Base-by-base conservation (phyloP, 2,797 vertebrate genomes). In the Acanthiza pusilla region DNA sequence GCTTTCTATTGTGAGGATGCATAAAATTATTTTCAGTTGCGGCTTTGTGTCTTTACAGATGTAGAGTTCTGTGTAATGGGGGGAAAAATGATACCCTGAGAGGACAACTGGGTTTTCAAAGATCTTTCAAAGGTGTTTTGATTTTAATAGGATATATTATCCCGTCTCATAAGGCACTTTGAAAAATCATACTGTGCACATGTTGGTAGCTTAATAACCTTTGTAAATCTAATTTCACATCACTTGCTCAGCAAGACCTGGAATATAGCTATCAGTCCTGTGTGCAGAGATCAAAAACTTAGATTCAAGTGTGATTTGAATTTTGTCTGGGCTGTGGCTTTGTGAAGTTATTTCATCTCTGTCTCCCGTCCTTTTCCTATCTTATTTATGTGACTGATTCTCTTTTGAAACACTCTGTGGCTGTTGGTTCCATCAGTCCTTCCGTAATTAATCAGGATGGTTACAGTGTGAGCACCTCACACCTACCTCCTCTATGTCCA, bases 211-310 rank as follows among this genome's bases (percentile, higher is more conserved):
- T 91, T 95, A 96, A 96, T 93, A 91, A 88, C 61, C 73, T 96
- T 91, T 94, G 66, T 86, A 78, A 94, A 97, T 95, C 89, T 96
- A 72, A 83, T 87, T 93, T 92, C 89, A 66, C 55, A 89, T 93
- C 61, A 42, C 87, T 73, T 93, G 79, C 87, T 89, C 83, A 83
- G 89, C 85, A 78, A 86, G 73, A 84, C 40, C 51, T 20, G 74
- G 70, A 78, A 78, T 79, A 82, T 60, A 23, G 2, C 61, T 88
- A 43, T 91, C 75, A 60, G 61, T 83, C 75, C 55, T 43, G 36
- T 85, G 63, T 65, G 61, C 3, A 8, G 85, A 96, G 94, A 96
- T 96, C 89, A 94, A 92, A 94, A 81, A 67, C 27, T 32, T 50
- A 54, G 48, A 90, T 81, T 84, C 70, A 32, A 81, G 42, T 73